Evolutionary conservation across 2,113 vertebrate species (phyloP), one percentile per base, ranked within the genome.

Genomic region (Alouatta palliata): DNA sequence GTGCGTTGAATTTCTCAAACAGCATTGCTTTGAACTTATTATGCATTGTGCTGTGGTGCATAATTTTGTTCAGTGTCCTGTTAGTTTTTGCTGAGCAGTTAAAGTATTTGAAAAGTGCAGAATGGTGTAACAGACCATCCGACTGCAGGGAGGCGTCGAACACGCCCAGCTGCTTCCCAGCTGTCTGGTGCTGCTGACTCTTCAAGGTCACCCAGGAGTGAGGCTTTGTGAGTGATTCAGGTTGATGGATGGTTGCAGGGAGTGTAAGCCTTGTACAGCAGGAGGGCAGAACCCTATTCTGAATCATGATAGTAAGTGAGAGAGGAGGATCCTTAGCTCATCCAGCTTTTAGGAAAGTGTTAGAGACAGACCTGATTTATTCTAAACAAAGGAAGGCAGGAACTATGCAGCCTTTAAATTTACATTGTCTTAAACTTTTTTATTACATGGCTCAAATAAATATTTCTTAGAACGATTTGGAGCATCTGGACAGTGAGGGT

Each of bases 31-130:
- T n/a, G 58, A 85, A 45, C 66, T 77, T 58, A 27, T 56, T 80
- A 49, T 40, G 54, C 82, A 49, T 64, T 43, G 25, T 27, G 30
- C 91, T 40, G 17, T 2, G 4, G 23, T 75, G 77, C 61, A 37
- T 91, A 80, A 43, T 93, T 91, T 68, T 77, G 81, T 79, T n/a
- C 35, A 20, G 68, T 20, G 52, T 54, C 75, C 91, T 10, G 40
- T 58, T 87, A 43, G 58, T 30, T 89, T 86, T 58, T 96, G 95
- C 97, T 93, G 89, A 97, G 61, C 83, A n/a, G 71, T 64, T 70
- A 66, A 91, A 86, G 70, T 71, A 40, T 90, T 79, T 86, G 77
- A 64, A 87, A 92, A 94, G 71, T 88, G 45, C 73, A 5, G 66
- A 88, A 71, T 66, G 0, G 58, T 17, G 91, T 82, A 89, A 43